A percentile compares a stretch with the other conserved stretches of the same genome.
These are phyloP conservation scores for Micromesistius poutassou DNA, from an alignment of 2,797 vertebrate genomes.

Conservation along the genomic window DNA sequence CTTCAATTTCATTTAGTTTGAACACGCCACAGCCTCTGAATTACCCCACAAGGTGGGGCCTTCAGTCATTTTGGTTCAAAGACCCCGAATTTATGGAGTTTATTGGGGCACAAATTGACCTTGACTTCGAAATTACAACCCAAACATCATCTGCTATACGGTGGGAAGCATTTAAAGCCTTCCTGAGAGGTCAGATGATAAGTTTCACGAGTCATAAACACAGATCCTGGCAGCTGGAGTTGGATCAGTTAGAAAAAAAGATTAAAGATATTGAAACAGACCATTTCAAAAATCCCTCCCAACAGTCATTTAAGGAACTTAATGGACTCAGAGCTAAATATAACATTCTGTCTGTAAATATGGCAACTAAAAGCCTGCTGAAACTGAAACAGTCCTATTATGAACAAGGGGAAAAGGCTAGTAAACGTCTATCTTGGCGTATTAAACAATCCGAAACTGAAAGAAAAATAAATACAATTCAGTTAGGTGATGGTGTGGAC, in stretches of 20 bases:
- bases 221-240: not conserved
- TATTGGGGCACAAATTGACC: not conserved
- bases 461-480: not conserved
- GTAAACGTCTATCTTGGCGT: slow-evolving; percentile 7
- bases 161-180: slow-evolving; percentile 5
- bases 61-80: too few species aligned
- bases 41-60: too few species aligned
- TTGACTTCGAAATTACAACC: not conserved
- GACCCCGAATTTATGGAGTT: not conserved
- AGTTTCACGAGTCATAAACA: not conserved
- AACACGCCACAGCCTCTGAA: too few species aligned
- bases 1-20: too few species aligned
- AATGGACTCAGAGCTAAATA: slow-evolving; percentile 3
- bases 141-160: not conserved
- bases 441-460: not conserved
- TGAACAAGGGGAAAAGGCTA: slow-evolving; percentile 16
- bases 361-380: slow-evolving; percentile 6
- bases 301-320: not conserved
- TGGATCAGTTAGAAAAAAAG: not conserved
- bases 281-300: not conserved
- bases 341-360: slow-evolving; percentile 1
- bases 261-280: not conserved
- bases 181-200: not conserved
- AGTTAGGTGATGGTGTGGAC: not conserved
- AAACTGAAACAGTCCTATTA: slow-evolving; percentile 16